Evolutionary conservation across 2,797 vertebrate species (phyloP).

Genomic region (Pseudochromis fuscus): DNA sequence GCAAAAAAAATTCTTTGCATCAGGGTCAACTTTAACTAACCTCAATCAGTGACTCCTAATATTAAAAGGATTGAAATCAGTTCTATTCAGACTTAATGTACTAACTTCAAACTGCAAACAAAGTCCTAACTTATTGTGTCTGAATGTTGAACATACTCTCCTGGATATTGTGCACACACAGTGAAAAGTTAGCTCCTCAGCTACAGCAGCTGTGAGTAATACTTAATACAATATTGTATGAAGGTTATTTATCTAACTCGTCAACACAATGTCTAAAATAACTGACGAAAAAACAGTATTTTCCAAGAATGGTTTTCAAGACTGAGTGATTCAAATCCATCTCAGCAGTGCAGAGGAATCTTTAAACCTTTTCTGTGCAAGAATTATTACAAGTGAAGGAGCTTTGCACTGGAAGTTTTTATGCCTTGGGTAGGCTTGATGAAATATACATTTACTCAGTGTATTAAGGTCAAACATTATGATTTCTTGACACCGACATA

Average conservation of each 20-base stretch:
- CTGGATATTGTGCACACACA: not conserved
- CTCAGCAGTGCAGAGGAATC: not conserved
- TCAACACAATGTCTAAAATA: not conserved
- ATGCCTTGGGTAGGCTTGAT: constrained; percentile 49
- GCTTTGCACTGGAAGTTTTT: constrained; percentile 30
- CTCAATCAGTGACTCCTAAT: not conserved
- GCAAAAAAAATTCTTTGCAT: no score
- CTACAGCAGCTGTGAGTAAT: not conserved
- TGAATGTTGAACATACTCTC: not conserved
- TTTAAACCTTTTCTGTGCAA: constrained; percentile 14
- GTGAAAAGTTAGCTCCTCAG: not conserved
- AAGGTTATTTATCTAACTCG: not conserved
- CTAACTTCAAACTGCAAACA: constrained; percentile 6
- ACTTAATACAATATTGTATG: not conserved
- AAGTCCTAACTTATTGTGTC: not conserved
- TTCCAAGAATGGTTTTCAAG: no score
- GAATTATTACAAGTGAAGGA: constrained; percentile 41
- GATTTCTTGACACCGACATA: constrained; percentile 78
- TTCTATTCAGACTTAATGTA: not conserved
- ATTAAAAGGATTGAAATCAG: not conserved
- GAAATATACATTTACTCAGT: constrained; percentile 75
- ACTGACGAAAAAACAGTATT: constrained; percentile 2
- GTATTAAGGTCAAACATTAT: constrained; percentile 78
- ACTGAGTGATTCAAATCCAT: constrained; percentile 5
- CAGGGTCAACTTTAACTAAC: not conserved